Percentiles rank a stretch among this genome's conserved stretches.
These are phyloP conservation scores for Australoheros scitulus DNA, from an alignment of 2,113 vertebrate species.

Conservation along the genomic window DNA sequence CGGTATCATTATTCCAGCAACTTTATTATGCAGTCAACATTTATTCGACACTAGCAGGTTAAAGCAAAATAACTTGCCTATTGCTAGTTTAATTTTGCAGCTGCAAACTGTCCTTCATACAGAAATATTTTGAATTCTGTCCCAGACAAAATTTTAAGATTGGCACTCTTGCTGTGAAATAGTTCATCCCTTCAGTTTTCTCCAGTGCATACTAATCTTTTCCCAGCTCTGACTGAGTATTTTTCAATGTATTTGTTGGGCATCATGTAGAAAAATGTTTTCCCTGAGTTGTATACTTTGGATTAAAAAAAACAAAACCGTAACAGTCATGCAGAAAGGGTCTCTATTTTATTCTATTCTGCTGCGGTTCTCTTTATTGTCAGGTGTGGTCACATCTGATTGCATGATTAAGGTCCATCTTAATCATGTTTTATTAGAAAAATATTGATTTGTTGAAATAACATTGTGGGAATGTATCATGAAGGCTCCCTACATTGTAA, in stretches of 20 bases:
- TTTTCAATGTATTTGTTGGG: neutral
- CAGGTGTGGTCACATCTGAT: neutral
- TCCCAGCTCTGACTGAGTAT: neutral
- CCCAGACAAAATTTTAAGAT: neutral
- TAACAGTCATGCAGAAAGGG: neutral
- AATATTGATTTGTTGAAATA: slow-evolving; percentile 1
- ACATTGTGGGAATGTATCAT: neutral
- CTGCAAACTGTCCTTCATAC: too few species aligned
- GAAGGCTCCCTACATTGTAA: neutral
- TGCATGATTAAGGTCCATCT: neutral
- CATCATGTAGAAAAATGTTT: neutral
- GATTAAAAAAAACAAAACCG: neutral
- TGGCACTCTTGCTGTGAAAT: neutral
- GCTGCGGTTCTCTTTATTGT: neutral
- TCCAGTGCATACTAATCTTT: neutral
- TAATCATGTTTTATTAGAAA: neutral
- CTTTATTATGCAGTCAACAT: neutral
- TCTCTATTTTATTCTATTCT: neutral
- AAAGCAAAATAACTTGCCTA: neutral
- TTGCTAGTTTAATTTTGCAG: too few species aligned
- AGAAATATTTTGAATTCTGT: neutral
- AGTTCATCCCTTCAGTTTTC: neutral
- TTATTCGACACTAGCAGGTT: neutral
- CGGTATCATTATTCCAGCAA: neutral
- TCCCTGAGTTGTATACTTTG: neutral